Conservation (phyloP, 2,113 vertebrate genomes). For the Muntiacus muntjak region DNA sequence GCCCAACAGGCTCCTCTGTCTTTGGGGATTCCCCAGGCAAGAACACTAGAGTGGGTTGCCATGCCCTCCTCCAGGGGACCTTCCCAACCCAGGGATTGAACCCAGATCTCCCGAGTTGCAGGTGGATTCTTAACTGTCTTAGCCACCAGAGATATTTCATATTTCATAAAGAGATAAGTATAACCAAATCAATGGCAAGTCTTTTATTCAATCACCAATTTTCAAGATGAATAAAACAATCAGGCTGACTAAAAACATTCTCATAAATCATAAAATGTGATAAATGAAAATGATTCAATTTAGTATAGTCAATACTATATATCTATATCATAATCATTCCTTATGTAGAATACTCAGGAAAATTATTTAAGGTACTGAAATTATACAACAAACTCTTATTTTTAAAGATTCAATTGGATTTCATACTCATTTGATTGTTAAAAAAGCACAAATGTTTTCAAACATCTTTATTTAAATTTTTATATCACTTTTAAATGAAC, state of each 20-base stretch:
- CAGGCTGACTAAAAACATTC: not conserved
- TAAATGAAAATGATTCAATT: not conserved
- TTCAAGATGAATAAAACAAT: slow-evolving; percentile 35
- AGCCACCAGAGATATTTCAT: not conserved
- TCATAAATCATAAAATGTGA: slow-evolving; percentile 16
- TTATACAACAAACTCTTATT: not conserved
- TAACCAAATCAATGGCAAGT: slow-evolving; percentile 18
- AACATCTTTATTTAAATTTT: slow-evolving; percentile 11
- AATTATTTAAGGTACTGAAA: not conserved
- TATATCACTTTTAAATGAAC: slow-evolving; percentile 23
- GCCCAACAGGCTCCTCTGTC: not conserved
- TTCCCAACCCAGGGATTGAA: too few relatives aligned
- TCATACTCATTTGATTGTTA: slow-evolving; percentile 24
- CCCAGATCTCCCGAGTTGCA: not conserved
- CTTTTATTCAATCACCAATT: slow-evolving; percentile 21
- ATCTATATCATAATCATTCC: not conserved
- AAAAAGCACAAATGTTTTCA: slow-evolving; percentile 28
- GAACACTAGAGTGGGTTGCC: not conserved
- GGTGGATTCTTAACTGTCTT: not conserved
- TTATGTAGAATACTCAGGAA: not conserved
- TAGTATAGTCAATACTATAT: not conserved
- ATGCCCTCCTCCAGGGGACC: not conserved
- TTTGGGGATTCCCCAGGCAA: not conserved
- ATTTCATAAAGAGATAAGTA: not conserved
- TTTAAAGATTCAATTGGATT: slow-evolving; percentile 20